These are phyloP conservation scores for Betta splendens DNA, from an alignment of 2,797 vertebrate genomes.

Conservation along the genomic window DNA sequence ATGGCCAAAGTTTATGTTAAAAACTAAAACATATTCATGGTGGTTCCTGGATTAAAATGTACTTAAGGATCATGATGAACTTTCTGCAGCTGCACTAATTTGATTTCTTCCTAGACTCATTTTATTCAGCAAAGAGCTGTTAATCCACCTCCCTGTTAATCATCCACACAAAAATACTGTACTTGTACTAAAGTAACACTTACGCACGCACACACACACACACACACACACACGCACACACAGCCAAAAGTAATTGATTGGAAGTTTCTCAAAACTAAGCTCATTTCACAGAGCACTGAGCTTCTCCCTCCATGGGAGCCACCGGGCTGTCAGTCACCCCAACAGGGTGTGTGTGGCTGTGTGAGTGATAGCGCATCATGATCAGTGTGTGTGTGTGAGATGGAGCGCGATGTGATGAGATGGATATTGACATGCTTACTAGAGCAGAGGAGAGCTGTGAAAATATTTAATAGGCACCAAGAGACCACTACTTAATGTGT, in stretches of 20 bases:
- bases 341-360: slow-evolving; percentile 32
- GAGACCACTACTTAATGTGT: slow-evolving; percentile 35
- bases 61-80: slow-evolving; percentile 8
- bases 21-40: slow-evolving; percentile 25
- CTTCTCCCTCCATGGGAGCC: slow-evolving; percentile 46
- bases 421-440: slow-evolving; percentile 71
- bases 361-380: slow-evolving; percentile 33
- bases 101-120: slow-evolving; percentile 36
- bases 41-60: slow-evolving; percentile 11
- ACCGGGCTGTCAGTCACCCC: slow-evolving; percentile 66
- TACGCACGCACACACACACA: not conserved
- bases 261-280: slow-evolving; percentile 65
- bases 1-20: slow-evolving; percentile 1
- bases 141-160: slow-evolving; percentile 42
- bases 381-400: slow-evolving; percentile 27
- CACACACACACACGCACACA: not conserved
- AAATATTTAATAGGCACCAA: slow-evolving; percentile 65
- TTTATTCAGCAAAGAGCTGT: slow-evolving; percentile 57
- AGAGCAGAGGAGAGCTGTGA: slow-evolving; percentile 53
- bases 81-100: slow-evolving; percentile 13
- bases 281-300: slow-evolving; percentile 76
- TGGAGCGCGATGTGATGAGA: slow-evolving; percentile 50
- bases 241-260: slow-evolving; percentile 61
- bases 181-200: not conserved
- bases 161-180: slow-evolving; percentile 8